A percentile compares a stretch with the other conserved stretches of the same genome.
phyloP scores from a whole-genome alignment of 2,113 vertebrate genomes.

The Entomyzon cyanotis region DNA sequence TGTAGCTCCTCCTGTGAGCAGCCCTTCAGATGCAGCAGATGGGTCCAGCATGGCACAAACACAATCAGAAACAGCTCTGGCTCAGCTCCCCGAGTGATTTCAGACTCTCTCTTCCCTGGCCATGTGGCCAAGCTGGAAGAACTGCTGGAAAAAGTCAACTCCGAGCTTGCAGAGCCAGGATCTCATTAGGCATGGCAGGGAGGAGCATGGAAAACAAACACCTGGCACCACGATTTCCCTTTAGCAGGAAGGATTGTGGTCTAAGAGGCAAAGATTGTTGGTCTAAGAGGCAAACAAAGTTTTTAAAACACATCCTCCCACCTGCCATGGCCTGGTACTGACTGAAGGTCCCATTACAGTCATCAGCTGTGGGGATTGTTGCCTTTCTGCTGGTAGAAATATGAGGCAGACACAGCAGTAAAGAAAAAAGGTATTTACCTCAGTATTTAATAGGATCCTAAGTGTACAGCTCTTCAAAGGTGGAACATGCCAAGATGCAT shows the following conservation, averaged over 20 bases:
- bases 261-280: not conserved
- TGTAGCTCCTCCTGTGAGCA: not conserved
- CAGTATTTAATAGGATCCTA: too few species aligned
- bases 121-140: not conserved
- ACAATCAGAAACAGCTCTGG: not conserved
- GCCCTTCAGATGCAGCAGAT: not conserved
- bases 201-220: not conserved
- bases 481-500: too few species aligned
- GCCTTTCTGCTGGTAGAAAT: too few species aligned
- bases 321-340: not conserved
- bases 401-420: too few species aligned
- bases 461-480: too few species aligned
- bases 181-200: not conserved
- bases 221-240: not conserved
- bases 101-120: not conserved
- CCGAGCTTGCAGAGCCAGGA: not conserved
- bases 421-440: too few species aligned
- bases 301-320: not conserved
- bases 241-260: not conserved
- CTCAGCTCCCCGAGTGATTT: rapidly evolving
- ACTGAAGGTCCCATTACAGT: not conserved
- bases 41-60: not conserved
- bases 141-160: not conserved
- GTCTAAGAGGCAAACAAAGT: not conserved
- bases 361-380: not conserved